Conservation (phyloP, 2,888 invertebrate species). For the Eueremaeus valkanovi region DNA sequence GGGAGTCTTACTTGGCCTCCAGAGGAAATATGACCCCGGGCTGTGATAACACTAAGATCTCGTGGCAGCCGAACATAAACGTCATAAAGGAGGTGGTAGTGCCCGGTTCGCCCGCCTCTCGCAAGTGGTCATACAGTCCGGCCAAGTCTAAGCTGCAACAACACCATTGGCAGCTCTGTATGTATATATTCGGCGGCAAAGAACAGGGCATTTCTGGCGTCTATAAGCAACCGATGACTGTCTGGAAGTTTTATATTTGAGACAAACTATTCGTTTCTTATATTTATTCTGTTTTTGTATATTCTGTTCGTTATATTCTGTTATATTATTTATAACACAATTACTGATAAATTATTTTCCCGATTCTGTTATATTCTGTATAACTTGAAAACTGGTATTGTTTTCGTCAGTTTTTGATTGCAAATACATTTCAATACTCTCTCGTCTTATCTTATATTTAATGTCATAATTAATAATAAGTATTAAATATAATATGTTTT, state of each 20-base stretch:
- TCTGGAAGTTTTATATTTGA: slow-evolving; percentile 66
- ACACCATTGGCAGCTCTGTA: slow-evolving; percentile 56
- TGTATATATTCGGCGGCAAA: slow-evolving; percentile 71
- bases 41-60: slow-evolving; percentile 33
- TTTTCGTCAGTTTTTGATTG: neutral
- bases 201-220: slow-evolving; percentile 72
- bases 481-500: neutral
- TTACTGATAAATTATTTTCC: too few relatives aligned
- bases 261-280: neutral
- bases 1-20: neutral
- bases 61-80: slow-evolving; percentile 42
- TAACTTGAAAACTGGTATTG: too few relatives aligned
- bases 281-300: neutral
- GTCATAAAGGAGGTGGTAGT: slow-evolving; percentile 40
- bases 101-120: slow-evolving; percentile 40
- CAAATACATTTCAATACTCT: neutral
- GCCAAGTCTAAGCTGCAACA: slow-evolving; percentile 41
- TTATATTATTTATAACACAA: too few relatives aligned
- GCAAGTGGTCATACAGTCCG: slow-evolving; percentile 45
- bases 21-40: slow-evolving; percentile 25
- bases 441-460: neutral
- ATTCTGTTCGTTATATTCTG: too few relatives aligned
- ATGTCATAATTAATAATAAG: neutral
- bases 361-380: too few relatives aligned
- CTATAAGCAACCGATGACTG: slow-evolving; percentile 69